These are phyloP conservation scores for Andrena bucephala DNA, from an alignment of 2,888 invertebrate species.

Conservation along the genomic window DNA sequence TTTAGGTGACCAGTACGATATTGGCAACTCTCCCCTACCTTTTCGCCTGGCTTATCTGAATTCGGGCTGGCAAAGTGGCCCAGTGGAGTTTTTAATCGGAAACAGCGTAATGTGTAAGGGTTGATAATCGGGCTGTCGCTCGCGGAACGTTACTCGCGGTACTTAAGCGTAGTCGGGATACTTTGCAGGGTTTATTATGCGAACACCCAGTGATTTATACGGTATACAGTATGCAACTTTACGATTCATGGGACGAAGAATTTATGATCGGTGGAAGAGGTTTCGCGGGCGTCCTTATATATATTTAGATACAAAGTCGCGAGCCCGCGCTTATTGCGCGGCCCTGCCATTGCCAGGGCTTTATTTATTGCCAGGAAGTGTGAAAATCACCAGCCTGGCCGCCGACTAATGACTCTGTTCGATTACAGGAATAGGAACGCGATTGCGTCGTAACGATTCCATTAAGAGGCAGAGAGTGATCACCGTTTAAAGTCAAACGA, in stretches of 20 bases:
- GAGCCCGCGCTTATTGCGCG: conserved; percentile 1
- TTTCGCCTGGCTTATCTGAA: conserved; percentile 17
- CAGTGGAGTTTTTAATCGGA: conserved; percentile 31
- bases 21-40: no score
- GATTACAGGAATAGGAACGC: conserved; percentile 35
- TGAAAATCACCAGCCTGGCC: conserved; percentile 33
- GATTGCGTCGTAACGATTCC: conserved; percentile 57
- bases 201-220: conserved; percentile 30
- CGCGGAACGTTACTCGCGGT: not conserved
- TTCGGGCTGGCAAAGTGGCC: conserved; percentile 37
- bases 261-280: conserved; percentile 41
- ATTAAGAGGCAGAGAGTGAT: conserved; percentile 50
- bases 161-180: not conserved
- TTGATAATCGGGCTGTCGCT: conserved; percentile 3
- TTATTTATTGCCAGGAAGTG: conserved; percentile 52
- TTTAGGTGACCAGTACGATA: no score
- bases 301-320: conserved; percentile 26
- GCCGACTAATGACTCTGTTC: conserved; percentile 59
- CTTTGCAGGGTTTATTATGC: conserved; percentile 13
- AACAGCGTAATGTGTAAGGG: not conserved
- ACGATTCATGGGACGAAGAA: conserved; percentile 38
- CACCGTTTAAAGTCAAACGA: conserved; percentile 64
- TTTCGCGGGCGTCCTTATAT: conserved; percentile 10
- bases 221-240: conserved; percentile 12
- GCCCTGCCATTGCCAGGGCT: not conserved